Percentiles rank a stretch among this genome's conserved stretches.
Evolutionary conservation across 1,140 invertebrate genomes (phyloP).

Genomic region (Oreohelix idahoensis): DNA sequence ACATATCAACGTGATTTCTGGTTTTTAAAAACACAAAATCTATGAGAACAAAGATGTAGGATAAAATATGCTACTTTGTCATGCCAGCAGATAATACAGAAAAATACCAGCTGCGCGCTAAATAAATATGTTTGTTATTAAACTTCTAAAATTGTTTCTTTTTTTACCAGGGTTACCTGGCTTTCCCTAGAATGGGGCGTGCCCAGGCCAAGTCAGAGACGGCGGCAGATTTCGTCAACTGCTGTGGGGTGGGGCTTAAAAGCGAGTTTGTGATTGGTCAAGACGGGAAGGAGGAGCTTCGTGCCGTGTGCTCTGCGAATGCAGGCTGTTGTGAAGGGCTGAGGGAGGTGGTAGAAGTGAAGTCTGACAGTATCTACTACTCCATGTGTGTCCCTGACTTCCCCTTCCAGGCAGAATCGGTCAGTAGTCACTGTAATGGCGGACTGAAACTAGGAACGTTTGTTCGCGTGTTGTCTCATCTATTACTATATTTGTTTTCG

Average conservation of each 20-base stretch:
- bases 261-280: constrained; percentile 22
- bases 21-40: too few relatives aligned
- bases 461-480: too few relatives aligned
- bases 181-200: constrained; percentile 36
- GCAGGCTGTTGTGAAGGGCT: constrained; percentile 25
- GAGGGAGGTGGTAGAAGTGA: constrained; percentile 11
- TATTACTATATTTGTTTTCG: too few relatives aligned
- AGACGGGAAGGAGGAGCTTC: constrained; percentile 30
- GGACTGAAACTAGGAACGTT: too few relatives aligned
- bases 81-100: too few relatives aligned
- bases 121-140: too few relatives aligned
- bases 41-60: too few relatives aligned
- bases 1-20: too few relatives aligned
- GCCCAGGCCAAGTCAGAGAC: constrained; percentile 14
- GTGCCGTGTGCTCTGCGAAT: neutral
- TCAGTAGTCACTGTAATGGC: neutral
- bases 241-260: constrained; percentile 32
- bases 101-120: too few relatives aligned
- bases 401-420: neutral
- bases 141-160: too few relatives aligned
- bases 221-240: neutral
- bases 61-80: too few relatives aligned
- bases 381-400: constrained; percentile 30
- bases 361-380: neutral
- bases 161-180: constrained; percentile 30